Percentiles rank a stretch among this genome's conserved stretches.
phyloP scores from a whole-genome alignment of 2,888 invertebrate species.

The Machimus rusticus region DNA sequence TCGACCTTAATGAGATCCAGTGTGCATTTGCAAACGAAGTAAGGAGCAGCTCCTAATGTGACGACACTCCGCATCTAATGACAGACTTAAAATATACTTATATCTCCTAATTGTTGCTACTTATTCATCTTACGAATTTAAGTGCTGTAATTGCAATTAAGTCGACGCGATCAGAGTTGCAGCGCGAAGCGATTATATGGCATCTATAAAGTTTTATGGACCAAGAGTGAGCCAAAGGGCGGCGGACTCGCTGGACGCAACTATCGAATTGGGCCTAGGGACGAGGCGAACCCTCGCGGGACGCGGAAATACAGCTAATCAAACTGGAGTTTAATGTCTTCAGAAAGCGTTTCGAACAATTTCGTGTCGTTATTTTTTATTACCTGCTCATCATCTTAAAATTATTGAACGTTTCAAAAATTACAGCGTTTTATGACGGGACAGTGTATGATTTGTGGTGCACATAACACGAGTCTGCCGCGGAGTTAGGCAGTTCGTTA shows the following conservation, averaged over 20 bases:
- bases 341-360: neutral
- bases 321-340: neutral
- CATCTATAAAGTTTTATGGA: neutral
- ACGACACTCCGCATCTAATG: neutral
- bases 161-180: neutral
- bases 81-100: neutral
- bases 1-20: neutral
- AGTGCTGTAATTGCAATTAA: slow-evolving; percentile 20
- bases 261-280: neutral
- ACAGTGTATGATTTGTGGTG: neutral
- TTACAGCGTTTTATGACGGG: neutral
- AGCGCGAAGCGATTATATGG: neutral
- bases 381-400: neutral
- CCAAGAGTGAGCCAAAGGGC: neutral
- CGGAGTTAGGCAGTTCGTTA: neutral
- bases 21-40: neutral
- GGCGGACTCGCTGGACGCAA: neutral
- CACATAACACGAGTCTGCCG: neutral
- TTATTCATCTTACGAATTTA: neutral
- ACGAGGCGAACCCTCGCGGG: neutral
- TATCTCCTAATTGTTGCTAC: neutral
- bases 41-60: neutral
- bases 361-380: neutral
- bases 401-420: neutral
- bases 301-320: neutral